Conservation (phyloP, 2,797 vertebrate genomes). For the Phrynocephalus vlangalii region DNA sequence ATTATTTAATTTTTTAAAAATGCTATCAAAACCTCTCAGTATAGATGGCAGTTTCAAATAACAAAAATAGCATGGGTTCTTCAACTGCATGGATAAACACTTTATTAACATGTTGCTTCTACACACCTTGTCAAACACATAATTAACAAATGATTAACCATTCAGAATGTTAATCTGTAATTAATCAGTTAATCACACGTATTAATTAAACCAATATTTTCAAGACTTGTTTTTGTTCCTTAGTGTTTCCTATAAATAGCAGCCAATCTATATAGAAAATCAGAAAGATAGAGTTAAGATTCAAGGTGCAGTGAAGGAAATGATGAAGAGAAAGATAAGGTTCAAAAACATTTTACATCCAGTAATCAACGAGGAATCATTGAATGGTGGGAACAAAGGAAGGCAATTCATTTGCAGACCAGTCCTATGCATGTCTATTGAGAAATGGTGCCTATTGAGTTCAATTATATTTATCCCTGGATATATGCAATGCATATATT, state of each 20-base stretch:
- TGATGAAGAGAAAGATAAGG: neutral
- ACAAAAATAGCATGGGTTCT: neutral
- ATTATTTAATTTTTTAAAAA: neutral
- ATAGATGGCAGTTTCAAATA: neutral
- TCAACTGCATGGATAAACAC: neutral
- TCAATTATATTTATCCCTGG: neutral
- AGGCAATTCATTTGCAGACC: neutral
- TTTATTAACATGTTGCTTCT: neutral
- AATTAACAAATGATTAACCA: conserved; percentile 51
- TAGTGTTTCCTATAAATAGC: neutral
- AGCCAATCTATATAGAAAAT: neutral
- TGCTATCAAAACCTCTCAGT: neutral
- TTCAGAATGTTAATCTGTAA: conserved; percentile 48
- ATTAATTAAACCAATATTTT: conserved; percentile 45
- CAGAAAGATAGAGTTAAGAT: neutral
- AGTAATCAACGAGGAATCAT: conserved; percentile 30
- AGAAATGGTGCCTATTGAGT: neutral
- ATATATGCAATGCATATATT: neutral
- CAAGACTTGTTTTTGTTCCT: neutral
- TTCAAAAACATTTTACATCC: neutral
- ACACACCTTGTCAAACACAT: conserved; percentile 14
- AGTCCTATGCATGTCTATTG: neutral
- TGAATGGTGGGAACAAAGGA: neutral
- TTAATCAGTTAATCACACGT: conserved; percentile 60
- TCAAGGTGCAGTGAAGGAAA: neutral